Evolutionary conservation across 2,888 invertebrate genomes (phyloP), one percentile per base, ranked within the genome.

Genomic region (Drosophila vallismaia): DNA sequence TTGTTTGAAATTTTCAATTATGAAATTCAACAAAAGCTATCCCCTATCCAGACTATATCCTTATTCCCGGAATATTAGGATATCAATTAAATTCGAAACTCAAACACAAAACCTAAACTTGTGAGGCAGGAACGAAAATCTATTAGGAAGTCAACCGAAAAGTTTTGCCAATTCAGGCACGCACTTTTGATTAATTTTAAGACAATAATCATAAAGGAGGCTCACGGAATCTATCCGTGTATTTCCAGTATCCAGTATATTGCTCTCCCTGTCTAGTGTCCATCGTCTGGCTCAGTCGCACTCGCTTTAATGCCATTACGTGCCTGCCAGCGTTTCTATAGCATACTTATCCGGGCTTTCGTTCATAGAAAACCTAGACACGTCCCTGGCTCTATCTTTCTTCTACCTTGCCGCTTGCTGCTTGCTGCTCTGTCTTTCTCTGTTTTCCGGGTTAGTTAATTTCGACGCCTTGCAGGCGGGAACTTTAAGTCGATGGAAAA

Each of bases 151-250:
- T n/a, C 19, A 19, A 46, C 40, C 74, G 52, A 49, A 76, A 84
- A 78, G 57, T 78, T 81, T 64, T 52, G 57, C 52, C 72, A 71
- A 46, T 69, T 55, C 66, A 31, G 55, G 74, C 85, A 77, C 74
- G 74, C 84, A 81, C 74, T 76, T 36, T 86, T 84, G 84, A 84
- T 84, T 86, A 84, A 84, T 86, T 84, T 86, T 81, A 84, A 86
- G 84, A 86, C 86, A 84, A 84, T 84, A 86, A 85, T 82, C 85
- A 82, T 85, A 79, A 82, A 79, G 76, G 82, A 45, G 77, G 67
- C 69, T 40, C 38, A 36, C 40, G 36, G 45, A 14, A 74, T 71
- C 77, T 70, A 57, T 36, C 12, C 36, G n/a, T n/a, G n/a, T 19
- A 2, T 19, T 19, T 19, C 19, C 19, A 19, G 19, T 19, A 19